Percentiles rank a stretch among this genome's conserved stretches.
phyloP scores from a whole-genome alignment of 92 coral and sea anemone genomes.

The Parazoanthus swiftii region DNA sequence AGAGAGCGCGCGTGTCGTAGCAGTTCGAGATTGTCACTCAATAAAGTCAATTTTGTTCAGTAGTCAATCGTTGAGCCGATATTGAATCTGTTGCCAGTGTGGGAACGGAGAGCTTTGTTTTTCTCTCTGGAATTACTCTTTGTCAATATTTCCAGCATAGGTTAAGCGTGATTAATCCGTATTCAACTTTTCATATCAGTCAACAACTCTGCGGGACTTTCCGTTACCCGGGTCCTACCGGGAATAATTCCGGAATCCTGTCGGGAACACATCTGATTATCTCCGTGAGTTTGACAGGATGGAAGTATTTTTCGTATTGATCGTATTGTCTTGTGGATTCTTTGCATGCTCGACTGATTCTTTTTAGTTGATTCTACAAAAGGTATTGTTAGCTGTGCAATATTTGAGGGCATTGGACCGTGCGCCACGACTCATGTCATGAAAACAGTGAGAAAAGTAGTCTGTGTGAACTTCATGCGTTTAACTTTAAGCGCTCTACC shows the following conservation, averaged over 20 bases:
- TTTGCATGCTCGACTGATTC: not conserved
- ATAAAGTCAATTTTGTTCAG: not conserved
- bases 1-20: not conserved
- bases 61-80: not conserved
- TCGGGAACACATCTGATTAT: not conserved
- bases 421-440: not conserved
- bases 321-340: not conserved
- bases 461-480: too few species aligned
- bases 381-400: not conserved
- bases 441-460: not conserved
- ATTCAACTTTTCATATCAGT: not conserved
- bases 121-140: not conserved
- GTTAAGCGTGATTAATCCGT: constrained; percentile 6
- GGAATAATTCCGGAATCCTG: not conserved
- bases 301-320: not conserved
- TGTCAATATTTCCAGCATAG: not conserved
- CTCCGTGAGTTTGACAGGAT: not conserved
- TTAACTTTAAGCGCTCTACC: too few species aligned
- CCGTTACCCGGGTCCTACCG: not conserved
- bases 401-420: not conserved
- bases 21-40: not conserved
- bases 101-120: not conserved
- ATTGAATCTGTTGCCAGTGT: not conserved
- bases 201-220: not conserved
- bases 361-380: not conserved